These are phyloP conservation scores for Collichthys lucidus DNA, from an alignment of 2,113 vertebrate genomes.

Conservation along the genomic window DNA sequence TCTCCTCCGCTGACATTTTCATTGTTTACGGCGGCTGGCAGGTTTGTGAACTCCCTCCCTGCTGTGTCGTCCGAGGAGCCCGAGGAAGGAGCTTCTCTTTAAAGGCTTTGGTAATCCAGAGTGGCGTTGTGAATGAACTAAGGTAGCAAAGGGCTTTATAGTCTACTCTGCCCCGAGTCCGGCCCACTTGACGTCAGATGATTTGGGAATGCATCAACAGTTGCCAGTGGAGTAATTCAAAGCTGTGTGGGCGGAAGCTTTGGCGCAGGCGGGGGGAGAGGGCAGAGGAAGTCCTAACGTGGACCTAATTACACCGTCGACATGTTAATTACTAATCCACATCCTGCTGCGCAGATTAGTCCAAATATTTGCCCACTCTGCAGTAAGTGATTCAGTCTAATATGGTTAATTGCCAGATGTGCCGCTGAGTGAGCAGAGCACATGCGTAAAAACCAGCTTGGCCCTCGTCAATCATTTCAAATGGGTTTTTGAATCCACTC, in stretches of 20 bases:
- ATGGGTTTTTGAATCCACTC: background rate
- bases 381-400: conserved; percentile 30
- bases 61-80: conserved; percentile 45
- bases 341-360: conserved; percentile 53
- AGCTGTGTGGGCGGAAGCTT: conserved; percentile 70
- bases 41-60: background rate
- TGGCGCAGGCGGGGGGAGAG: conserved; percentile 26
- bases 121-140: conserved; percentile 68
- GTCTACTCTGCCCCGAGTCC: conserved; percentile 35
- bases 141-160: conserved; percentile 57
- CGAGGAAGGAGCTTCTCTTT: conserved; percentile 52
- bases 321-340: conserved; percentile 76
- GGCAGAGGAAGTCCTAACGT: conserved; percentile 72
- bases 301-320: conserved; percentile 57
- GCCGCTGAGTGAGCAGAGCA: background rate
- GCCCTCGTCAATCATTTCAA: background rate
- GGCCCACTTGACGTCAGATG: conserved; percentile 80
- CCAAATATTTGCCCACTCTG: conserved; percentile 60
- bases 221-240: conserved; percentile 75
- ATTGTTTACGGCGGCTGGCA: conserved; percentile 64
- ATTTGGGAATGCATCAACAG: conserved; percentile 73
- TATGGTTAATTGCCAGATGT: conserved; percentile 36
- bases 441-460: conserved; percentile 9
- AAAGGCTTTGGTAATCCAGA: conserved; percentile 63
- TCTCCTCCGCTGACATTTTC: conserved; percentile 87